Percentiles rank a stretch among this genome's conserved stretches.
Evolutionary conservation across 2,888 invertebrate species (phyloP).

Genomic region (Byasa hedistus): DNA sequence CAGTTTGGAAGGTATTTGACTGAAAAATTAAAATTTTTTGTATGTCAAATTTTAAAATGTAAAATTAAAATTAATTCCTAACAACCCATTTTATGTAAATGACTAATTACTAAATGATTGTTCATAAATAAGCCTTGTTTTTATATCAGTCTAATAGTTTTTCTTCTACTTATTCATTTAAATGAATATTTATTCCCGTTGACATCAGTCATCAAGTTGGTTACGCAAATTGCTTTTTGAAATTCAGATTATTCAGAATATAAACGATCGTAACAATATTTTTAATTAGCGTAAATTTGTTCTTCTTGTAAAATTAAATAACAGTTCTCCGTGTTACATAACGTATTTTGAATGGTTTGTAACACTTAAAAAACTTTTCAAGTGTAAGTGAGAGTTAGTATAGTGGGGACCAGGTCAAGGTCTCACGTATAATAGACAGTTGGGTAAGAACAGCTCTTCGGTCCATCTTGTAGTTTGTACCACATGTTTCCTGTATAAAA

Average conservation of each 20-base stretch:
- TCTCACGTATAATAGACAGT: conserved; percentile 54
- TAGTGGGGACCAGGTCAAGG: conserved; percentile 73
- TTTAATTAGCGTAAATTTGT: conserved; percentile 17
- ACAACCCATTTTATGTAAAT: neutral
- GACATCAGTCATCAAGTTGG: conserved; percentile 18
- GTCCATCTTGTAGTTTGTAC: conserved; percentile 13
- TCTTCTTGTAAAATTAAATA: conserved; percentile 22
- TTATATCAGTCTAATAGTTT: neutral
- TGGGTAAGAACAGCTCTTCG: conserved; percentile 52
- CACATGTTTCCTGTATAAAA: neutral
- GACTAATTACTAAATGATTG: neutral
- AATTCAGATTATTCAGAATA: conserved; percentile 1
- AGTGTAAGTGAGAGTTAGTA: conserved; percentile 58
- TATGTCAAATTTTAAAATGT: too few relatives aligned
- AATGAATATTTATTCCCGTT: conserved; percentile 10
- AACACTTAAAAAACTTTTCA: conserved; percentile 34
- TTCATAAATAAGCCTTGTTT: neutral
- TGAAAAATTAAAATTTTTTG: too few relatives aligned
- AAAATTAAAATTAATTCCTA: too few relatives aligned
- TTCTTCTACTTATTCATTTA: neutral
- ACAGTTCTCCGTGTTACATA: conserved; percentile 29
- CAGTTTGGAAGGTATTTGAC: too few relatives aligned
- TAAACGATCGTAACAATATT: conserved; percentile 7
- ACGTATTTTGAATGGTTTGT: conserved; percentile 26
- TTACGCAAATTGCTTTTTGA: conserved; percentile 14